Evolutionary conservation across 2,888 invertebrate species (phyloP).

Genomic region (Euplagia quadripunctaria): DNA sequence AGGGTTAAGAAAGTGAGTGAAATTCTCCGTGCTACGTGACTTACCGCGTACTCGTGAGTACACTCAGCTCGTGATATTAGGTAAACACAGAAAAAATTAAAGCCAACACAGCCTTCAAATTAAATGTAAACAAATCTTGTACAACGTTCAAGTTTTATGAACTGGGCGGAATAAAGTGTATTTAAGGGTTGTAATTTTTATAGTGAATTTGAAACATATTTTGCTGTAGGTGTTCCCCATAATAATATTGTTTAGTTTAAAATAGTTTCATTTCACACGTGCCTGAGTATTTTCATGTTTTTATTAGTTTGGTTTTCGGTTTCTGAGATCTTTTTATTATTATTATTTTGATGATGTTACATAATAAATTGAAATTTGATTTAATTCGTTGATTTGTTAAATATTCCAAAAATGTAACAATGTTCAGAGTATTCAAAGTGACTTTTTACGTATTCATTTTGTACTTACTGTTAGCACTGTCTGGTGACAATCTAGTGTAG

Average conservation of each 20-base stretch:
- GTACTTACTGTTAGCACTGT: no score
- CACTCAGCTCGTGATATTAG: constrained; percentile 31
- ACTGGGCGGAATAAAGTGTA: constrained; percentile 21
- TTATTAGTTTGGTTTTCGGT: neutral
- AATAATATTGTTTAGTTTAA: neutral
- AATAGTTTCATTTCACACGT: neutral
- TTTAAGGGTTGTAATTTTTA: constrained; percentile 17
- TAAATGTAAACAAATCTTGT: constrained; percentile 41
- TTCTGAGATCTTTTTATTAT: neutral
- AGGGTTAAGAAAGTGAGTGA: constrained; percentile 61
- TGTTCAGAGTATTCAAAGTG: no score
- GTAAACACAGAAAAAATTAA: constrained; percentile 31
- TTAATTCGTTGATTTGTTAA: no score
- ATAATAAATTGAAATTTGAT: no score
- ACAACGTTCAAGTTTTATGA: constrained; percentile 27
- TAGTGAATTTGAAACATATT: neutral
- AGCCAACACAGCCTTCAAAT: constrained; percentile 28
- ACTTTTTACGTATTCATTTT: no score
- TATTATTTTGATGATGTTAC: no score
- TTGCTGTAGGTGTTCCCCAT: neutral
- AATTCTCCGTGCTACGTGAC: constrained; percentile 55
- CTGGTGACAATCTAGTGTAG: no score
- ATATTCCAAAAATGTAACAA: no score
- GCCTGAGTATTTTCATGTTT: neutral
- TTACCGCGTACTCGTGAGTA: constrained; percentile 25